Base-by-base conservation (phyloP, 2,888 invertebrate species). In the Cephonodes hylas region DNA sequence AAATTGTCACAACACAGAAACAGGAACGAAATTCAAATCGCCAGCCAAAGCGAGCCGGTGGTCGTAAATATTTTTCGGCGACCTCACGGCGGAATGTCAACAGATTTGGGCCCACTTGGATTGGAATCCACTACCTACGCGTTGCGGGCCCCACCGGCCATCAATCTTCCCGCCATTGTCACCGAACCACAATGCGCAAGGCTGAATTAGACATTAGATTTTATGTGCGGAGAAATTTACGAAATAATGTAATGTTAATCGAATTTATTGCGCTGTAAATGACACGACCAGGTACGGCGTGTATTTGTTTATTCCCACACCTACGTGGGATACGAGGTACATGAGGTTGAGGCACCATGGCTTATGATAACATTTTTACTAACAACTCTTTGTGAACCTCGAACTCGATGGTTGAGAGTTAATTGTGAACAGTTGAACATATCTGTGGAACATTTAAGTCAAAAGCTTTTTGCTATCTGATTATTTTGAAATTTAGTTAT, bases 81-180 rank as follows among this genome's bases (percentile, higher is more conserved):
- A 66, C 68, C 68, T 60, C 71, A 67, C 63, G 57, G 22, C 27
- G 69, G 76, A 75, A 87, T 85, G 81, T 81, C 75, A 69, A 70
- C 83, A 81, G 82, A 85, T 79, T 79, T 71, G 74, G 73, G 85
- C 86, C 88, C 84, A 87, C 86, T 80, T 77, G 70, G 72, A 64
- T 63, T 66, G 86, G 88, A 83, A 87, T 86, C 84, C 74, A 69
- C 85, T 79, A 75, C 88, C 88, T 87, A 88, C 88, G 83, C 86
- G 58, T 63, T 60, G 62, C 65, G 64, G 62, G n/a, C n/a, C 58
- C 62, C 66, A 64, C 67, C 27, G 73, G 66, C 66, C 76, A 81
- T 81, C 81, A 80, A 81, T 81, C 81, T 76, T n/a, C 62, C 60
- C 27, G 60, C 68, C 63, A 70, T 73, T 73, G 71, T 72, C 65